Base-by-base conservation (phyloP, 2,888 invertebrate genomes). In the Herminia tarsipennalis region DNA sequence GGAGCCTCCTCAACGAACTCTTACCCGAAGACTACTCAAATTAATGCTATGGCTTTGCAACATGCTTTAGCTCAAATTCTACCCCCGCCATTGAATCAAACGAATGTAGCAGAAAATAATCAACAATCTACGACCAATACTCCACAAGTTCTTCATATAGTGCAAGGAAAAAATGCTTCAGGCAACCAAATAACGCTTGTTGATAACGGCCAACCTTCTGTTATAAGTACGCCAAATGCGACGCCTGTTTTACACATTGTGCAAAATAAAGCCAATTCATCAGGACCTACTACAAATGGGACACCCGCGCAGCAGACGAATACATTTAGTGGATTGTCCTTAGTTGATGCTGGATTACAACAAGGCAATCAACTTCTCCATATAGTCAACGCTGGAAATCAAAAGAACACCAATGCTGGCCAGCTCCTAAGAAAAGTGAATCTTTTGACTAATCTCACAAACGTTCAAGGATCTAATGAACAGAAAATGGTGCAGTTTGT, bases 401-500 rank as follows among this genome's bases (percentile, higher is more conserved):
- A 88, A 66, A 86, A 88, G 52, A 84, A 77, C 47, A 75, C 67
- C 38, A 82, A 74, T 37, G 61, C 85, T 1, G 81, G 84, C 1
- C 92, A 92, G 46, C 59, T 92, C 6, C 58, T 92, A 3, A 92
- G 92, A 71, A 76, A 91, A 56, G 92, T 92, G 0, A 92, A 92
- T 60, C 78, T 92, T 20, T 61, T 92, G 14, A 92, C 92, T 0
- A 92, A 92, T 69, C 69, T 92, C 1, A 70, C 88, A 1, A 92
- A 90, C 60, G 83, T 83, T 4, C 92, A 92, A 77, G 91, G 90
- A 13, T 74, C 83, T 2, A 90, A 83, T 56, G 92, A 92, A 50
- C 92, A 92, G 58, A 92, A 92, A 72, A 91, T 92, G 88, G 90
- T 94, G 16, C 94, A 94, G 64, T 93, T 94, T 69, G 93, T 94